phyloP scores from a whole-genome alignment of 2,888 invertebrate genomes.

The Anoplius nigerrimus region DNA sequence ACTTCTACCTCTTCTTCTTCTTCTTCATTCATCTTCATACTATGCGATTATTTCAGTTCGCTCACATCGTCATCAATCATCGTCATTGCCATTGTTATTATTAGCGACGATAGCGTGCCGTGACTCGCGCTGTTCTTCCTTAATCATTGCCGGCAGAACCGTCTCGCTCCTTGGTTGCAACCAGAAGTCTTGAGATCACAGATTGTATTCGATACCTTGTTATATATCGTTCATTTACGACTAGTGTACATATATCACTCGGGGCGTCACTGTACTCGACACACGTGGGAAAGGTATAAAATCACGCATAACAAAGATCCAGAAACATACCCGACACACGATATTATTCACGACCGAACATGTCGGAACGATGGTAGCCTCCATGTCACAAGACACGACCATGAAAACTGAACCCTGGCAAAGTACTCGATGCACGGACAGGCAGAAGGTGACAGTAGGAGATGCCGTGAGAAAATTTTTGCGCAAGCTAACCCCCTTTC shows the following conservation, averaged over 20 bases:
- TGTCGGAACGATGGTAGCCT: not conserved
- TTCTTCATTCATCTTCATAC: no score
- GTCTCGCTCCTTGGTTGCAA: constrained; percentile 41
- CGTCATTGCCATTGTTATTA: constrained; percentile 2
- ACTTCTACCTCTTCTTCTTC: not conserved
- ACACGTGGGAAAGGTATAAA: constrained; percentile 76
- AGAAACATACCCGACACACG: constrained; percentile 19
- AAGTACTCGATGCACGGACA: not conserved
- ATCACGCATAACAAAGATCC: constrained; percentile 52
- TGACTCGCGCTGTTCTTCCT: no score
- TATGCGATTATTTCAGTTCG: constrained; percentile 35
- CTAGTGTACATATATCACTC: constrained; percentile 17
- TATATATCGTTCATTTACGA: not conserved
- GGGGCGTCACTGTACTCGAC: constrained; percentile 53
- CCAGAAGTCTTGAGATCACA: constrained; percentile 8
- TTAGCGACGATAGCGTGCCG: not conserved
- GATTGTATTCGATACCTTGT: not conserved
- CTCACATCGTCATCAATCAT: constrained; percentile 18
- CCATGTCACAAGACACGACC: constrained; percentile 1
- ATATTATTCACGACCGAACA: not conserved
- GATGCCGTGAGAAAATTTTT: no score
- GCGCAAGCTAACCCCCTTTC: no score
- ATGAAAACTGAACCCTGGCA: not conserved
- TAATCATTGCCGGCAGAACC: constrained; percentile 22
- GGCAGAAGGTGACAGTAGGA: not conserved